phyloP scores from a whole-genome alignment of 2,113 vertebrate species.

The Gavia stellata region DNA sequence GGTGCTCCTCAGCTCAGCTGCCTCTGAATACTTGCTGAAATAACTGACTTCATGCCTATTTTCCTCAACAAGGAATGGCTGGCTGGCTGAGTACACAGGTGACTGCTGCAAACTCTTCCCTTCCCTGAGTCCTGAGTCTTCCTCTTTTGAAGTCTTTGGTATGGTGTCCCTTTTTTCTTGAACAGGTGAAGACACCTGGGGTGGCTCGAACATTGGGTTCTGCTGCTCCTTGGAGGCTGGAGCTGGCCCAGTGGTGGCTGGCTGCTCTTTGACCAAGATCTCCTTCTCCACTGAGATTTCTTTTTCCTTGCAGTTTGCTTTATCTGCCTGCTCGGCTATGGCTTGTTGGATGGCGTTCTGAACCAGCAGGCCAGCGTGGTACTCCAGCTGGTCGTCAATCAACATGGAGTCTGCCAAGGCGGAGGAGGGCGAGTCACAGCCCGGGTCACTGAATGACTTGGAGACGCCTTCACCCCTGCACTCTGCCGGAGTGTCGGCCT shows the following conservation, averaged over 20 bases:
- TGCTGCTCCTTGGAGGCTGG: constrained; percentile 43
- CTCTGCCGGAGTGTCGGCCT: constrained; percentile 79
- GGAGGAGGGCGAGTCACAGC: constrained; percentile 66
- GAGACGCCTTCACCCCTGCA: constrained; percentile 69
- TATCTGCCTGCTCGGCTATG: constrained; percentile 80
- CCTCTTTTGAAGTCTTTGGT: constrained; percentile 73
- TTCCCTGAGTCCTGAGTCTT: constrained; percentile 68
- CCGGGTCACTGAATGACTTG: constrained; percentile 74
- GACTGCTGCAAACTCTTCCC: constrained; percentile 51
- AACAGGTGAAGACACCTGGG: constrained; percentile 79
- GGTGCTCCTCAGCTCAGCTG: constrained; percentile 91
- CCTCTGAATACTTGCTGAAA: constrained; percentile 95
- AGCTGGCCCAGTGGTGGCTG: background rate
- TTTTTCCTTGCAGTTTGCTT: background rate
- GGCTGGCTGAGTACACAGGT: constrained; percentile 29
- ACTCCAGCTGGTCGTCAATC: constrained; percentile 85
- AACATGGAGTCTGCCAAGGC: constrained; percentile 60
- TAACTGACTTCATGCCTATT: constrained; percentile 87
- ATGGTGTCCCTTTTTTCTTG: constrained; percentile 75
- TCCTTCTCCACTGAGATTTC: constrained; percentile 20
- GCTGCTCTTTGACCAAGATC: background rate
- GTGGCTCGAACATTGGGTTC: constrained; percentile 65
- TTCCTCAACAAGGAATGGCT: constrained; percentile 79
- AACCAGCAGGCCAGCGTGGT: constrained; percentile 88
- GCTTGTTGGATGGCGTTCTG: constrained; percentile 92